Conservation (phyloP, 2,888 invertebrate genomes). For the Lamellibrachia columna region DNA sequence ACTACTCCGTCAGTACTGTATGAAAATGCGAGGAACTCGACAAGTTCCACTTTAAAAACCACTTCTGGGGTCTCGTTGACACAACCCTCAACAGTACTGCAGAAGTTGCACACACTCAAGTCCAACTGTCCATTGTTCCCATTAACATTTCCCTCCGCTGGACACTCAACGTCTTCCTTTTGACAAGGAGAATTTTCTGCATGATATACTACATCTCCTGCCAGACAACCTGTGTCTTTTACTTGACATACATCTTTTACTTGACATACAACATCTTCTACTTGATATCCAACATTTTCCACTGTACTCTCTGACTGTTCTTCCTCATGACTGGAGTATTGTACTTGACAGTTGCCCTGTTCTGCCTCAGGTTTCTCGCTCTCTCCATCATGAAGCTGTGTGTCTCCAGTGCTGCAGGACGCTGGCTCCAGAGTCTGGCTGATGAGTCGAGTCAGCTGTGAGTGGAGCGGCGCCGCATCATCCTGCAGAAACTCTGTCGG, state of each 20-base stretch:
- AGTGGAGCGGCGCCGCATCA: background rate
- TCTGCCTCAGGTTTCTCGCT: background rate
- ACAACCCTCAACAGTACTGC: background rate
- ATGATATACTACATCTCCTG: background rate
- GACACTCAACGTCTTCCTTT: background rate
- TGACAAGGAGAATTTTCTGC: background rate
- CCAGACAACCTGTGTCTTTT: background rate
- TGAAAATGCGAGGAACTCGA: background rate
- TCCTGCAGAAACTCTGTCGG: conserved; percentile 33
- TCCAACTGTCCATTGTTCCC: background rate
- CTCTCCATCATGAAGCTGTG: background rate
- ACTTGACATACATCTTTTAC: background rate
- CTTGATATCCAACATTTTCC: background rate
- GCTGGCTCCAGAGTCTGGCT: background rate
- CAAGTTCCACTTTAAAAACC: background rate
- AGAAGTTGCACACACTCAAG: background rate
- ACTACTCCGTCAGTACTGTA: background rate
- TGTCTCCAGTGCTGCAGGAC: background rate
- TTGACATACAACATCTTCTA: background rate
- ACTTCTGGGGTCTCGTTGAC: background rate
- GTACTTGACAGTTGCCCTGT: background rate
- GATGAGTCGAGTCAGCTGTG: background rate
- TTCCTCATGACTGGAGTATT: background rate
- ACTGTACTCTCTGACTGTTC: background rate
- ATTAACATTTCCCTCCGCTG: background rate